Conservation (phyloP, 2,113 vertebrate species). For the Mesoclemmys tuberculata region DNA sequence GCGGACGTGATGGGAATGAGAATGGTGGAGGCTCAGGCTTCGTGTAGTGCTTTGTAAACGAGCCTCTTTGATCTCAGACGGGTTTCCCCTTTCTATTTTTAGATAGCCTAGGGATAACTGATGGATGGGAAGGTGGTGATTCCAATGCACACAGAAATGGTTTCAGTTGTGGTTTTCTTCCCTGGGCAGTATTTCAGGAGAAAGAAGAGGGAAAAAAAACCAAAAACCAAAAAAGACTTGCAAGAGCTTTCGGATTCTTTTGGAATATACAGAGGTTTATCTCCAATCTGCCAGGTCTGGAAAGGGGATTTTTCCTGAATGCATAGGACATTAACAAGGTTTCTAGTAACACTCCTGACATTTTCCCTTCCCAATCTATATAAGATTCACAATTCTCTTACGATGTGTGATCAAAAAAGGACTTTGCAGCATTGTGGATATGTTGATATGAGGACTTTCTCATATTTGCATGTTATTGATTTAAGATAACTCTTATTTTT, state of each 20-base stretch:
- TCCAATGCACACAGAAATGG: conserved; percentile 52
- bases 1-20: conserved; percentile 40
- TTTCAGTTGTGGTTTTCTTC: conserved; percentile 47
- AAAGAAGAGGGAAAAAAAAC: conserved; percentile 6
- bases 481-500: accelerated
- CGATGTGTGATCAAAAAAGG: not conserved
- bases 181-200: not conserved
- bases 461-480: not conserved
- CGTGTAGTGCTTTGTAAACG: conserved; percentile 24
- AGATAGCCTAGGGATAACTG: conserved; percentile 14
- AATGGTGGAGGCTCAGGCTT: not conserved
- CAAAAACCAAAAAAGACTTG: conserved; percentile 6
- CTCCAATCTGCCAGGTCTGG: not conserved
- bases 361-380: not conserved
- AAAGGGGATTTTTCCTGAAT: conserved; percentile 29
- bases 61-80: conserved; percentile 58
- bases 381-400: not conserved
- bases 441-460: not conserved
- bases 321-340: not conserved
- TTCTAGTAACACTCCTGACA: not conserved
- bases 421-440: accelerated
- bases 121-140: conserved; percentile 16
- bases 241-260: not conserved
- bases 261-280: not conserved
- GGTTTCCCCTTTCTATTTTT: conserved; percentile 68